A percentile compares a stretch with the other conserved stretches of the same genome.
Conservation (phyloP, 2,888 invertebrate genomes). For the Busseola fusca region DNA sequence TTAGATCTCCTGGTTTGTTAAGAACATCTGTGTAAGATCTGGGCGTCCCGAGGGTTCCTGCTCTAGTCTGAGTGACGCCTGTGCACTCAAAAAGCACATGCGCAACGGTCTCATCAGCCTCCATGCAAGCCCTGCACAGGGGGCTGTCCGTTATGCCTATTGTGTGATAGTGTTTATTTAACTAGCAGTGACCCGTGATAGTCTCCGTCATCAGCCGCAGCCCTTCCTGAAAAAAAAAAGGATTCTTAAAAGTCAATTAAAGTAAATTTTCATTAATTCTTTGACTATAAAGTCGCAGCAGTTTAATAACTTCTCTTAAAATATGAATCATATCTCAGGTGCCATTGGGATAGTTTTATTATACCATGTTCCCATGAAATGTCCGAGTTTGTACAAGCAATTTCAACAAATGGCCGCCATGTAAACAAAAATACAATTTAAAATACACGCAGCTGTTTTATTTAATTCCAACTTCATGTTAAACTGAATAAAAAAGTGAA, state of each 20-base stretch:
- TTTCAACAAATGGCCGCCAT: slow-evolving; percentile 14
- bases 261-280: background rate
- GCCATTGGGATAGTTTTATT: background rate
- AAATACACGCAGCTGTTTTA: slow-evolving; percentile 39
- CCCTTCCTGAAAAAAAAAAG: too few species aligned
- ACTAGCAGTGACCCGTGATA: too few species aligned
- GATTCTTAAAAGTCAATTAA: background rate
- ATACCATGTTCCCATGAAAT: background rate
- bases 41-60: too few species aligned
- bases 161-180: too few species aligned
- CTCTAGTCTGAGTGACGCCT: too few species aligned
- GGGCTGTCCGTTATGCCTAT: too few species aligned
- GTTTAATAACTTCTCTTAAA: background rate
- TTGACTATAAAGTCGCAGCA: background rate
- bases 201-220: too few species aligned
- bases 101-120: too few species aligned
- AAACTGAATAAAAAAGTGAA: slow-evolving; percentile 46
- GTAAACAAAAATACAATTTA: slow-evolving; percentile 36
- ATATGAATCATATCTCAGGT: slow-evolving; percentile 2
- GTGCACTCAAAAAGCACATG: too few species aligned
- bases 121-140: too few species aligned
- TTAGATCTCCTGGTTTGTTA: too few species aligned
- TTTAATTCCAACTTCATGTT: slow-evolving; percentile 44
- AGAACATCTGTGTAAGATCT: too few species aligned
- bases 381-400: slow-evolving; percentile 15